Evolutionary conservation across 1,140 invertebrate genomes (phyloP).

Genomic region (Cataglyphis hispanica): DNA sequence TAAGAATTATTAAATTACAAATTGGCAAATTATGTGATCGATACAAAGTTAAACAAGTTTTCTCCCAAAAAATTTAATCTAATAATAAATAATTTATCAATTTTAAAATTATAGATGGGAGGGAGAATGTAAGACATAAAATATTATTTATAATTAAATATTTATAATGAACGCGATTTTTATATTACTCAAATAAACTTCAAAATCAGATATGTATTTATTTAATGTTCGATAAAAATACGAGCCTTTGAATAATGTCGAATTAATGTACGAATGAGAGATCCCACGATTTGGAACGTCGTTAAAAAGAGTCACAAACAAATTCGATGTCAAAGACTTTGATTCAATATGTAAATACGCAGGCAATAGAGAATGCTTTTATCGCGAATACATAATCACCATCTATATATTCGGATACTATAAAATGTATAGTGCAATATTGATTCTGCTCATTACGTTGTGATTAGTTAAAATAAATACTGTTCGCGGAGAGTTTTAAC

Average conservation of each 20-base stretch:
- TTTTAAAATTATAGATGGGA: background rate
- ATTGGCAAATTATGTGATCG: too few relatives aligned
- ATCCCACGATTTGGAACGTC: background rate
- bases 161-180: slow-evolving; percentile 4
- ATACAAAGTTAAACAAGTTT: background rate
- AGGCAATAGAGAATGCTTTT: slow-evolving; percentile 27
- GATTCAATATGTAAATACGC: slow-evolving; percentile 36
- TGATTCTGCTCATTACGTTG: background rate
- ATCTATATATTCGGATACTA: slow-evolving; percentile 39
- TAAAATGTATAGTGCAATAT: slow-evolving; percentile 39
- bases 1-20: background rate
- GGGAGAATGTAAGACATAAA: background rate
- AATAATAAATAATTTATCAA: slow-evolving; percentile 4
- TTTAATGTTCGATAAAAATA: background rate
- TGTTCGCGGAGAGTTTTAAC: background rate
- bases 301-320: slow-evolving; percentile 44
- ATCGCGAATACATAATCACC: slow-evolving; percentile 46
- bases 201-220: slow-evolving; percentile 16
- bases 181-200: slow-evolving; percentile 1
- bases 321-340: slow-evolving; percentile 24
- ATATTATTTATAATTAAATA: background rate
- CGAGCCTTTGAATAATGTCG: background rate
- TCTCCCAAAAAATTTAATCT: background rate
- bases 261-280: background rate
- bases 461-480: background rate